Evolutionary conservation across 2,797 vertebrate genomes (phyloP).

Genomic region (Cynopterus sphinx): DNA sequence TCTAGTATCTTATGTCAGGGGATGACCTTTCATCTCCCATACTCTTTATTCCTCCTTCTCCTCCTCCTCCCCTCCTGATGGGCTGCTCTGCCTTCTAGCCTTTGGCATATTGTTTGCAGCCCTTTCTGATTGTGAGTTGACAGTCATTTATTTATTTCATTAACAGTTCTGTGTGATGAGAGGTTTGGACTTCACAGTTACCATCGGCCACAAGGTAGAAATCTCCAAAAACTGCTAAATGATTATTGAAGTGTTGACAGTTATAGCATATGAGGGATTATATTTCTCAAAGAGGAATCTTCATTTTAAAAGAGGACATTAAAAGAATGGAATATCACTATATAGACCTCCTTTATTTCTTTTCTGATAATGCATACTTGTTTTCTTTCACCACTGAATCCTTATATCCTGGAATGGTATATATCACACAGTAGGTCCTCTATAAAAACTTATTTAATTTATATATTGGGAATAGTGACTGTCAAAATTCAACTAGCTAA

Average conservation of each 20-base stretch:
- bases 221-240: background rate
- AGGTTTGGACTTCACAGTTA: background rate
- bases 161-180: background rate
- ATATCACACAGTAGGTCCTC: background rate
- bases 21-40: background rate
- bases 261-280: background rate
- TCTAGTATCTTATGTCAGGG: background rate
- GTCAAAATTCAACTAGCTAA: background rate
- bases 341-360: background rate
- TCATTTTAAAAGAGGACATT: slow-evolving; percentile 14
- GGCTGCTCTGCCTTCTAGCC: background rate
- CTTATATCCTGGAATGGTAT: background rate
- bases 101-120: background rate
- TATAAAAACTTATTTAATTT: background rate
- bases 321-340: background rate
- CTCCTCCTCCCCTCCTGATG: background rate
- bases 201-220: background rate
- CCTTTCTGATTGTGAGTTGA: background rate
- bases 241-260: background rate
- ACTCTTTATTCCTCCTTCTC: background rate
- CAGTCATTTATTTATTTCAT: background rate
- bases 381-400: background rate
- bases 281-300: background rate
- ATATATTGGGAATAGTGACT: background rate
- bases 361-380: background rate